Base-by-base conservation (phyloP, 2,888 invertebrate species). In the Cerceris rybyensis region DNA sequence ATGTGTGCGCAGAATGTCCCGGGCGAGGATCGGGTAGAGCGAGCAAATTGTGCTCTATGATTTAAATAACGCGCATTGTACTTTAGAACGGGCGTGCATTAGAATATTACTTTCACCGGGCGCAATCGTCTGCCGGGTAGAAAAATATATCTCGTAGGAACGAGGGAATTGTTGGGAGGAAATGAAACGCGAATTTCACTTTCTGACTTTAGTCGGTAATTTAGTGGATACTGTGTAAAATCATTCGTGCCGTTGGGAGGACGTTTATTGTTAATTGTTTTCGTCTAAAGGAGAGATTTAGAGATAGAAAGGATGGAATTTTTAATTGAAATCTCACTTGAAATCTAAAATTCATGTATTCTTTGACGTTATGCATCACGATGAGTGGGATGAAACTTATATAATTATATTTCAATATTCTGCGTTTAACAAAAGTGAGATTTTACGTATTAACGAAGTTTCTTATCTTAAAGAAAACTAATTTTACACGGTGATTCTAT, bases 51-150 rank as follows among this genome's bases (percentile, higher is more conserved):
- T 41, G 41, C 54, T 57, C 70, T 70, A 61, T 63, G 76, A 81
- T 83, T 78, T 83, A 83, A 83, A 78, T 78, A 70, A 72, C 65
- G 70, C 59, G 42, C 28, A 58, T 75, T 70, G 63, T 54, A 52
- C 50, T 67, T 67, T 65, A 49, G 50, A 54, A 43, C 41, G 16
- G 64, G 59, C 64, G 72, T 60, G 75, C 84, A 83, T 84, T 83
- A 84, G 83, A 81, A 77, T 83, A 84, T 84, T 84, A 77, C 76
- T 76, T 67, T 71, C 67, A 54, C 17, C 55, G 17, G 39, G 6
- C 9, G 49, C 39, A 41, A n/a, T 64, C 41, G 39, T 7, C 16
- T 49, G 49, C 39, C 55, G 41, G 52, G 2, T 9, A 46, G 75
- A 49, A 66, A 59, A 70, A 76, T 69, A 75, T 55, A 55, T 41